Percentiles rank a stretch among this genome's conserved stretches.
These are phyloP conservation scores for Danio albolineatus DNA, from an alignment of 2,797 vertebrate genomes.

Conservation along the genomic window DNA sequence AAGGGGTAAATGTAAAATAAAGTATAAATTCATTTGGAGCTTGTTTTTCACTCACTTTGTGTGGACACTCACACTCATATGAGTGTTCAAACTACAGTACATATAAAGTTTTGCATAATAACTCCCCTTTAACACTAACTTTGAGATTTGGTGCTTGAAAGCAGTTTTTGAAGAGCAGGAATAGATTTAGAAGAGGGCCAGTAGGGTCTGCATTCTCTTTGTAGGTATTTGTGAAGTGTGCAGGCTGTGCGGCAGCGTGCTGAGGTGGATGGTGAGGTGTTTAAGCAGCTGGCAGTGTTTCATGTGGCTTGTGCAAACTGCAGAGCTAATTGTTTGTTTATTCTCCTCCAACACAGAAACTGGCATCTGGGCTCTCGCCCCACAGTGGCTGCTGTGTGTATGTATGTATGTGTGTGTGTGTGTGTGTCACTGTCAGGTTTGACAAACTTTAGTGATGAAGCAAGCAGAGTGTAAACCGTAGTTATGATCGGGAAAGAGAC, in stretches of 20 bases:
- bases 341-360: slow-evolving; percentile 14
- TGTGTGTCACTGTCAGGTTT: too few species aligned
- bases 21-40: too few species aligned
- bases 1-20: too few species aligned
- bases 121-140: too few species aligned
- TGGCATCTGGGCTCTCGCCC: slow-evolving; percentile 32
- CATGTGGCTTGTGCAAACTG: slow-evolving; percentile 42
- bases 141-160: background rate
- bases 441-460: too few species aligned
- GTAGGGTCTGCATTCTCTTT: background rate
- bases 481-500: background rate
- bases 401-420: too few species aligned
- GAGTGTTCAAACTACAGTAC: too few species aligned
- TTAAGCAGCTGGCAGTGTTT: slow-evolving; percentile 49
- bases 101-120: too few species aligned
- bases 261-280: slow-evolving; percentile 23
- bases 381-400: slow-evolving; percentile 8
- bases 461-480: background rate
- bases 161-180: slow-evolving; percentile 8
- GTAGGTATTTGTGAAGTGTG: background rate
- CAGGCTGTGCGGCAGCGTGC: background rate
- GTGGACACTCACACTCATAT: too few species aligned
- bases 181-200: background rate
- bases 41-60: too few species aligned
- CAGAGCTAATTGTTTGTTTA: slow-evolving; percentile 41